These are phyloP conservation scores for Dermochelys coriacea DNA, from an alignment of 2,797 vertebrate species.

Conservation along the genomic window DNA sequence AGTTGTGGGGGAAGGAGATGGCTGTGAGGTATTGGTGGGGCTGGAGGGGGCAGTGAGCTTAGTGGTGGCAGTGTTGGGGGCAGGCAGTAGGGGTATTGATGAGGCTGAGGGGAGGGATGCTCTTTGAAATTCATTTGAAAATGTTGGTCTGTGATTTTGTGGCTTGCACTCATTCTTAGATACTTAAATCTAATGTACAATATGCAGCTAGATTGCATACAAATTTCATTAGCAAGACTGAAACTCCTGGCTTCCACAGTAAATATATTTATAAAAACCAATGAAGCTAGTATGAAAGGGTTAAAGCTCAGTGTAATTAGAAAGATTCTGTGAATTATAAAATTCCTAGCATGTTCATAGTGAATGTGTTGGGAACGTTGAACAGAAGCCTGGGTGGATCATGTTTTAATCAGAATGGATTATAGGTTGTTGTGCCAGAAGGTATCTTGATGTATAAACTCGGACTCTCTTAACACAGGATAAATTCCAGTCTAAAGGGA, in stretches of 20 bases:
- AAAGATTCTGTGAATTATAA: neutral
- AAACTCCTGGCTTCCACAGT: neutral
- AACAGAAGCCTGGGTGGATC: neutral
- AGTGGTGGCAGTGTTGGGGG: neutral
- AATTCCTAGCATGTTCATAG: neutral
- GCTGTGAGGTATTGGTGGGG: neutral
- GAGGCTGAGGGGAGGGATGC: neutral
- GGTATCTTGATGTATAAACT: conserved; percentile 21
- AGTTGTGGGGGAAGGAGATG: neutral
- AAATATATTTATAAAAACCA: neutral
- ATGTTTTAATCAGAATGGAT: neutral
- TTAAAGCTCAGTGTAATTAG: neutral
- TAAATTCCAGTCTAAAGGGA: neutral
- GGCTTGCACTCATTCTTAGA: neutral
- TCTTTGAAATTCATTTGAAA: neutral
- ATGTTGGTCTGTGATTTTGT: neutral
- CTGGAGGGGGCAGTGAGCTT: neutral
- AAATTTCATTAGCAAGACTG: neutral
- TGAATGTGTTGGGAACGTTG: neutral
- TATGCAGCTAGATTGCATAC: neutral
- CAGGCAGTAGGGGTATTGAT: neutral
- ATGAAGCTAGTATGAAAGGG: neutral
- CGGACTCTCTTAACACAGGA: accelerated
- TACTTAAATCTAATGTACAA: neutral
- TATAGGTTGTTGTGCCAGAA: neutral